Base-by-base conservation (phyloP, 2,888 invertebrate genomes). In the Noctua janthina region DNA sequence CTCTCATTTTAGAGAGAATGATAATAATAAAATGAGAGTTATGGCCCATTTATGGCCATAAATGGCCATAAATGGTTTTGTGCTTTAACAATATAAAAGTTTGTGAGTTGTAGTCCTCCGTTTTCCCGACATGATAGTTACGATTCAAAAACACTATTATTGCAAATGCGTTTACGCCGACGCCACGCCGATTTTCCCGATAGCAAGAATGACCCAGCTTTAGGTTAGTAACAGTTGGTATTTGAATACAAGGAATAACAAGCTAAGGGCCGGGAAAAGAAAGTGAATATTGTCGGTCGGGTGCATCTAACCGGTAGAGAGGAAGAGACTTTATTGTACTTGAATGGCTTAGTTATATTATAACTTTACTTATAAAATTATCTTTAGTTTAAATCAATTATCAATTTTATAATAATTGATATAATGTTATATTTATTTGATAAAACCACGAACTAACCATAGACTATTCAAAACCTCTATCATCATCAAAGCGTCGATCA, bases 401-500 rank as follows among this genome's bases (percentile, higher is more conserved):
- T 8, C 1, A 35, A 35, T 64, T 35, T 35, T 3, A 35, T 35
- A 35, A 29, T 62, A 59, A 62, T 62, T 56, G 20, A 23, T 23
- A 3, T 3, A n/a, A 29, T 29, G 29, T 11, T 3, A 54, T 20
- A 56, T 17, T 51, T 6, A 15, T 59, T 59, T 59, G 6, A 0
- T 59, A 29, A 29, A 13, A 62, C 13, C 29, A 62, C 15, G 62
- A 29, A 46, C 64, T 39, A 54, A 80, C 84, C 89, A 90, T 84
- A 88, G 90, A 89, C 83, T 73, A 20, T 49, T 74, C 39, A 23
- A 78, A 78, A 81, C 46, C 72, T 83, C 85, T 87, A 82, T 84
- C 72, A 84, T 82, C 81, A 82, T 84, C 76, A 88, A 83, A 87
- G 90, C 90, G 86, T 89, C 84, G 89, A 89, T 87, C 88, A 89